These are phyloP conservation scores for Lanistes nyassanus DNA, from an alignment of 1,140 invertebrate species.

Conservation along the genomic window DNA sequence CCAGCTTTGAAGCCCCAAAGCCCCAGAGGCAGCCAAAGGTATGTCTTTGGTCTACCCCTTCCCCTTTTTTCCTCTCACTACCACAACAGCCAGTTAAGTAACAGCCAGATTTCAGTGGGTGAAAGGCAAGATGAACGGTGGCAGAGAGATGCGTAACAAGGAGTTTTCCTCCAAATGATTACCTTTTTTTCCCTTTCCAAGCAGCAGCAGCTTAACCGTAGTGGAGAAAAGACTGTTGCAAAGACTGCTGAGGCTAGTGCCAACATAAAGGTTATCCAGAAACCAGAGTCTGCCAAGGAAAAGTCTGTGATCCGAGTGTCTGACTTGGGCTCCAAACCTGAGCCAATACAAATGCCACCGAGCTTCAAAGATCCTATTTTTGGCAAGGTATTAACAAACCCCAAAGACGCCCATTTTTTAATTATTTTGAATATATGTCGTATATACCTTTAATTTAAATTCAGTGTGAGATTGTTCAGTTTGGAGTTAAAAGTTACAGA, in stretches of 20 bases:
- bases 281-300: constrained; percentile 52
- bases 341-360: constrained; percentile 62
- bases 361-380: constrained; percentile 61
- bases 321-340: constrained; percentile 40
- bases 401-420: too few relatives aligned
- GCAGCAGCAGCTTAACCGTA: constrained; percentile 33
- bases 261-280: constrained; percentile 51
- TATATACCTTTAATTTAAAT: too few relatives aligned
- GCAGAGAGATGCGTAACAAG: not conserved
- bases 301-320: constrained; percentile 18
- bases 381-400: constrained; percentile 48
- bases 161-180: too few relatives aligned
- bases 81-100: too few relatives aligned
- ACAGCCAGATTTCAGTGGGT: too few relatives aligned
- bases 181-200: too few relatives aligned
- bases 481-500: not conserved
- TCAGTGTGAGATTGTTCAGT: too few relatives aligned
- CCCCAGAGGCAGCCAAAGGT: constrained; percentile 61
- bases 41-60: not conserved
- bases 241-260: constrained; percentile 40
- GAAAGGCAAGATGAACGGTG: not conserved
- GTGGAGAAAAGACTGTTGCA: constrained; percentile 53
- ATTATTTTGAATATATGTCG: too few relatives aligned
- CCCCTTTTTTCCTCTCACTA: too few relatives aligned
- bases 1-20: constrained; percentile 51